A percentile compares a stretch with the other conserved stretches of the same genome.
Conservation (phyloP, 1,140 invertebrate species). For the Laupala kohalensis region DNA sequence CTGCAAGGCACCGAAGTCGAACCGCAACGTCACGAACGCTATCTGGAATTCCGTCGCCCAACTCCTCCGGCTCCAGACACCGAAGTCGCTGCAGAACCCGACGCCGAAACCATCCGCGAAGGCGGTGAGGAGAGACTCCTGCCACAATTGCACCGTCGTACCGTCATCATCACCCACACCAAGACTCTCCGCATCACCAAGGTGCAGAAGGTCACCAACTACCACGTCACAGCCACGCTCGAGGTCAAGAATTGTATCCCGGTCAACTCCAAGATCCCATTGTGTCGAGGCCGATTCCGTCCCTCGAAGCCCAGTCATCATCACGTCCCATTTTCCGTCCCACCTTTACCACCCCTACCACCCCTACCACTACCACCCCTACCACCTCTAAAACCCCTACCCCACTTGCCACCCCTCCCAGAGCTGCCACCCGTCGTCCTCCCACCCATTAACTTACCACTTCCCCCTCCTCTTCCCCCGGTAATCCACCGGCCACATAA, state of each 20-base stretch:
- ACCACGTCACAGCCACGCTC: conserved; percentile 24
- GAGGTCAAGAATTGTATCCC: conserved; percentile 24
- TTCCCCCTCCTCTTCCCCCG: not conserved
- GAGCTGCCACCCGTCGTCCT: not conserved
- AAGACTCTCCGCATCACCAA: conserved; percentile 24
- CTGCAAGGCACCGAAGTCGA: not conserved
- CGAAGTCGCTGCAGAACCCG: not conserved
- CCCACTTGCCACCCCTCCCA: no score
- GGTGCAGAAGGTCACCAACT: conserved; percentile 22
- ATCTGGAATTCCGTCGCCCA: not conserved
- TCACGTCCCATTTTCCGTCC: not conserved
- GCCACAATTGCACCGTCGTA: not conserved
- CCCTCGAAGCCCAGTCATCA: not conserved
- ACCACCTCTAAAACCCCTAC: not conserved
- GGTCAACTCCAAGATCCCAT: conserved; percentile 17
- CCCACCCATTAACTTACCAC: not conserved
- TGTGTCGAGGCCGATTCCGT: conserved; percentile 6
- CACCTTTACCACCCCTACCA: not conserved
- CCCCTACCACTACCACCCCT: not conserved
- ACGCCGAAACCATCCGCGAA: not conserved
- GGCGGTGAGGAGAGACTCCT: not conserved
- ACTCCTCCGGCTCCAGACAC: not conserved
- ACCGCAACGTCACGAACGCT: not conserved
- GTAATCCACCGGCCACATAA: no score
- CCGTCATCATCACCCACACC: not conserved